Evolutionary conservation across 2,797 vertebrate species (phyloP), one percentile per base, ranked within the genome.

Genomic region (Cryptoblepharus egeriae): DNA sequence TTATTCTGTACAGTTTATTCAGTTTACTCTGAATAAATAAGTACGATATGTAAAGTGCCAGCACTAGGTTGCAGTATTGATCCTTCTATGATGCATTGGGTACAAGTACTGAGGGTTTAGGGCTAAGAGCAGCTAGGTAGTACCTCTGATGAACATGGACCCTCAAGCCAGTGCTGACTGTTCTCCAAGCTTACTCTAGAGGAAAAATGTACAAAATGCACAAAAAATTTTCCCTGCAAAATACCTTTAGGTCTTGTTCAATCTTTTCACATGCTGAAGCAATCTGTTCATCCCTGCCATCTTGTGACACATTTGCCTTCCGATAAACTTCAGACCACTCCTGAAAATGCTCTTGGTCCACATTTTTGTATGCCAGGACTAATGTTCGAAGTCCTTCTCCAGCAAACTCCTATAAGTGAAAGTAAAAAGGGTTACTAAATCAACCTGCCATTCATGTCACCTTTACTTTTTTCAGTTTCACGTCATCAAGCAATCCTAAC

Each of bases 331-430:
- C 96, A 79, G 94, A 93, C 97, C 97, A 98, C 71, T 96, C 91
- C 63, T 93, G 93, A 88, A 97, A 97, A 86, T 95, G 93, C 68
- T 95, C 95, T 81, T 97, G 96, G 86, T 96, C 96, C 3, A 98
- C 92, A 57, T 97, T 96, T 94, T 96, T 97, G 91, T 96, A 97
- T 10, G 97, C 97, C 24, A 97, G 94, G n/a, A 95, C 97, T 92
- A 97, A 94, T 1, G 97, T 98, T 64, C 97, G 95, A 80, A 98
- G 94, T 8, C 97, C 97, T 91, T 97, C 97, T 49, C 97, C 97
- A 18, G 97, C 97, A 94, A 97, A 98, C 85, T 97, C 97, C 97
- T 97, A 80, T 60, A 55, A n/a, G 37, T 49, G 60, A 67, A 35
- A 32, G 20, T 26, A 61, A 18, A 3, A 11, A 55, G 49, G 24